Conservation (phyloP, 2,797 vertebrate species). For the Lithobates pipiens region DNA sequence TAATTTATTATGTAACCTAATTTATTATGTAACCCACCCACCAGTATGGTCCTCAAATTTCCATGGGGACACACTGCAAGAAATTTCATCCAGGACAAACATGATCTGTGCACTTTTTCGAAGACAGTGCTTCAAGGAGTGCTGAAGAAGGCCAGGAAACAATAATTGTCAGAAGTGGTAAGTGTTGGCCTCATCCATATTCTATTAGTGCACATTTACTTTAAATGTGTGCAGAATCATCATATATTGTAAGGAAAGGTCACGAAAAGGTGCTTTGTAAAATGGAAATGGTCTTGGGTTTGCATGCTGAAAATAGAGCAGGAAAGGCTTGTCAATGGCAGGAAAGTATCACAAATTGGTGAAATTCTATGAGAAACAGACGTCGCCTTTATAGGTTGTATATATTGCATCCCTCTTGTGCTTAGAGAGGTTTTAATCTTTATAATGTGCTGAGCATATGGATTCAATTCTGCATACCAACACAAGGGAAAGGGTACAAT, state of each 20-base stretch:
- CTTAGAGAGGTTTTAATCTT: constrained; percentile 33
- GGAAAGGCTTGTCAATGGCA: not conserved
- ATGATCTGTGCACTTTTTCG: too few relatives aligned
- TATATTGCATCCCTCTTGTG: not conserved
- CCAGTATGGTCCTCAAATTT: too few relatives aligned
- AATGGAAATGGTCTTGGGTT: not conserved
- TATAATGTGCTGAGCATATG: constrained; percentile 40
- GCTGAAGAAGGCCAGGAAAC: not conserved
- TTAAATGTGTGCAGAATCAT: not conserved
- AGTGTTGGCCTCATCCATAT: too few relatives aligned
- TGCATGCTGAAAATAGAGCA: not conserved
- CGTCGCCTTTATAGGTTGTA: constrained; percentile 18
- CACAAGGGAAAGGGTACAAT: constrained; percentile 27
- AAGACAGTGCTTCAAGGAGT: too few relatives aligned
- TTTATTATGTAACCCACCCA: too few relatives aligned
- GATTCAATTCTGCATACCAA: constrained; percentile 42
- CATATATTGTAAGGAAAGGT: not conserved
- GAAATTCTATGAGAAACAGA: constrained; percentile 4
- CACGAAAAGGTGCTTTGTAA: not conserved
- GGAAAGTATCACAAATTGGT: not conserved
- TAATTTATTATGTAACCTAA: too few relatives aligned
- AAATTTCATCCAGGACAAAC: too few relatives aligned
- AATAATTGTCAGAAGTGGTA: too few relatives aligned
- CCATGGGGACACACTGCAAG: too few relatives aligned
- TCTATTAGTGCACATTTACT: not conserved